Conservation (phyloP, 1,140 invertebrate genomes). For the Anadara kagoshimensis region DNA sequence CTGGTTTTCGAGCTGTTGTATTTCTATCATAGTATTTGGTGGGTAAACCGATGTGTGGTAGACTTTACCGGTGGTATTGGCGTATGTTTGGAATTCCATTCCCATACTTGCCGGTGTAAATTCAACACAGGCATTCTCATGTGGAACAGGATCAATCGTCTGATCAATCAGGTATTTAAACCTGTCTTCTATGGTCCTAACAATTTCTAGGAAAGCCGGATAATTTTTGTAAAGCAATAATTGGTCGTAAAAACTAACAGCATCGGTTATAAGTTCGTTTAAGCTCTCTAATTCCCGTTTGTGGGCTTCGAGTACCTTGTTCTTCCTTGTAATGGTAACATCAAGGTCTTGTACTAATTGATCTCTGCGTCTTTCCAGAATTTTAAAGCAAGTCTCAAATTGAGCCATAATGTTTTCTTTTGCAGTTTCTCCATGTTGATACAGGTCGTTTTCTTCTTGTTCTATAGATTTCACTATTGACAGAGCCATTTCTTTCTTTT, state of each 20-base stretch:
- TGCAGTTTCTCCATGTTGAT: conserved; percentile 15
- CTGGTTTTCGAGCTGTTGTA: no score
- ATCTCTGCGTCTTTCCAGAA: conserved; percentile 23
- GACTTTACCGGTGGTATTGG: conserved; percentile 3
- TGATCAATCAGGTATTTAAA: conserved; percentile 35
- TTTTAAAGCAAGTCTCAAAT: conserved; percentile 21
- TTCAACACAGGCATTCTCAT: conserved; percentile 21
- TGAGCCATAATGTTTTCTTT: conserved; percentile 31
- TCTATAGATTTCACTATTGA: conserved; percentile 21
- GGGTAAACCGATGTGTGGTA: conserved; percentile 21
- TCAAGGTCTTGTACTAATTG: conserved; percentile 22
- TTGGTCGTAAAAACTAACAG: conserved; percentile 41
- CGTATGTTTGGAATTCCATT: conserved; percentile 17
- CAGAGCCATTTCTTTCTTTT: conserved; percentile 19
- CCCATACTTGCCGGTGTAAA: conserved; percentile 10
- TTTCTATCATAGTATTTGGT: background rate
- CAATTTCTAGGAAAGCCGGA: conserved; percentile 40
- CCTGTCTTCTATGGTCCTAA: conserved; percentile 32
- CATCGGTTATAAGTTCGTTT: conserved; percentile 28
- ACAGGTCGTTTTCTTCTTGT: conserved; percentile 23
- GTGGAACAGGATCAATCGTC: conserved; percentile 14
- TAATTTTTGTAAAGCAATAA: conserved; percentile 42
- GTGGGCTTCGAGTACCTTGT: conserved; percentile 16
- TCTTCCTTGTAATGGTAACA: conserved; percentile 22
- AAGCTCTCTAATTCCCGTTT: conserved; percentile 5